Conservation (phyloP, 2,888 invertebrate genomes). For the Stenurella melanura region DNA sequence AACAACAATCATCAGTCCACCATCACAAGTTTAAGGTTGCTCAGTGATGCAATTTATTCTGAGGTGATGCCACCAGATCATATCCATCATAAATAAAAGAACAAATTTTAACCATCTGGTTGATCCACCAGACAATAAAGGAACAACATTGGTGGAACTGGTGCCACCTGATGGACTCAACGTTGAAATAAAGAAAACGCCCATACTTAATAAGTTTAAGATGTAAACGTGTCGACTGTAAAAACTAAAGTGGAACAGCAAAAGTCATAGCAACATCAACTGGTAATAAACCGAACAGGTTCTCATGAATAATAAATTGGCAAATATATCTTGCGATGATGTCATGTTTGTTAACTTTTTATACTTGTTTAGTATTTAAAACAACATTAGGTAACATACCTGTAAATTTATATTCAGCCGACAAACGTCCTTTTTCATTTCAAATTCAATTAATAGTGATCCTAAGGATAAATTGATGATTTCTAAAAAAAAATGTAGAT, state of each 20-base stretch:
- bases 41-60: too few relatives aligned
- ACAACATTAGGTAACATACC: conserved; percentile 27
- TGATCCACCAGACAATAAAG: too few relatives aligned
- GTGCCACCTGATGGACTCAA: too few relatives aligned
- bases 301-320: conserved; percentile 53
- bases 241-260: conserved; percentile 24
- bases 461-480: not conserved
- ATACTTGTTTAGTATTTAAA: conserved; percentile 20
- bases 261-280: conserved; percentile 10
- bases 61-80: too few relatives aligned
- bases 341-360: conserved; percentile 49
- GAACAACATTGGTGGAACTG: too few relatives aligned
- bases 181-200: too few relatives aligned
- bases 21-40: too few relatives aligned
- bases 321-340: conserved; percentile 52
- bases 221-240: not conserved
- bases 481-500: not conserved
- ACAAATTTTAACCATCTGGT: too few relatives aligned
- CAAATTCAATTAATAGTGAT: conserved; percentile 4
- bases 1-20: too few relatives aligned
- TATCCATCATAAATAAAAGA: too few relatives aligned
- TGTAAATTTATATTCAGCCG: conserved; percentile 27
- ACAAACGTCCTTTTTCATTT: conserved; percentile 14
- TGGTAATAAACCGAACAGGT: conserved; percentile 45
- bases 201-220: too few relatives aligned